A percentile compares a stretch with the other conserved stretches of the same genome.
These are phyloP conservation scores for Odontophorus gujanensis DNA, from an alignment of 2,113 vertebrate species.

Conservation along the genomic window DNA sequence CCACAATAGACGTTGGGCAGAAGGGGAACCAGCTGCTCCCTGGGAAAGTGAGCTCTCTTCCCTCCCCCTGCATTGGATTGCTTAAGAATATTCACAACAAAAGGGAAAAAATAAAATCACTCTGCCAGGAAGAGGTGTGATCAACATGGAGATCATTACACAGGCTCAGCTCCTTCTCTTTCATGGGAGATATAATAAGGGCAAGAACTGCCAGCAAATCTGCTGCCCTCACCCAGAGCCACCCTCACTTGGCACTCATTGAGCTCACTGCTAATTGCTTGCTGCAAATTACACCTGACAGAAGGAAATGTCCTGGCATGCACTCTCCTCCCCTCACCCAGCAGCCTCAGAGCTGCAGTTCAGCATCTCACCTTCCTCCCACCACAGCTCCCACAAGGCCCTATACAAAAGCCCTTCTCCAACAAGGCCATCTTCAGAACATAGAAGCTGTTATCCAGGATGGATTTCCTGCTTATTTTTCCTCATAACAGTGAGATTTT, in stretches of 20 bases:
- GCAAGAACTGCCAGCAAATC: background rate
- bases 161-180: background rate
- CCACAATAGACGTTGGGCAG: background rate
- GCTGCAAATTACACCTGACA: background rate
- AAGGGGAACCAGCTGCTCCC: background rate
- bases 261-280: background rate
- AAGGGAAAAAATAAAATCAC: background rate
- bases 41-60: background rate
- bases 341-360: background rate
- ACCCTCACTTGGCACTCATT: background rate
- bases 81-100: background rate
- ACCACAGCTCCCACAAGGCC: background rate
- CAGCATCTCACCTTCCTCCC: background rate
- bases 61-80: background rate
- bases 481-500: background rate
- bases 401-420: background rate
- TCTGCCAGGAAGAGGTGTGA: background rate
- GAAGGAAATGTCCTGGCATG: accelerated
- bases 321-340: background rate
- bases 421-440: background rate
- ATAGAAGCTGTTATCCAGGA: background rate
- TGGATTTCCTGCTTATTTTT: background rate
- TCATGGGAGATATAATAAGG: background rate
- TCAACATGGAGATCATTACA: accelerated
- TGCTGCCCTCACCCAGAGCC: background rate